phyloP scores from a whole-genome alignment of 2,888 invertebrate genomes.

The Sclerodermus sp. region DNA sequence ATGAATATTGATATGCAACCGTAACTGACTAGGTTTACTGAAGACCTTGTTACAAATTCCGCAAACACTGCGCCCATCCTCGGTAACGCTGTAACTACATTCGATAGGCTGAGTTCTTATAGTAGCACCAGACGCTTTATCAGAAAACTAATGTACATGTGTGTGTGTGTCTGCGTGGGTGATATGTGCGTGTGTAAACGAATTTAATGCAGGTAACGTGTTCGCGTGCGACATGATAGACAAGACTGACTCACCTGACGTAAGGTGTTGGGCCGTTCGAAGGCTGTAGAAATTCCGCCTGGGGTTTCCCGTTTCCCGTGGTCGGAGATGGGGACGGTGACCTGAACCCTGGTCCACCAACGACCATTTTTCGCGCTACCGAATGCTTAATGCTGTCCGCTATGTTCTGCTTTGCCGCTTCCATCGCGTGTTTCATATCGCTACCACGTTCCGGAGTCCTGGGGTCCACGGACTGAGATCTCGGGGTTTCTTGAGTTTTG shows the following conservation, averaged over 20 bases:
- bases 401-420: slow-evolving; percentile 64
- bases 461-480: slow-evolving; percentile 24
- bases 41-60: slow-evolving; percentile 90
- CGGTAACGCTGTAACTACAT: slow-evolving; percentile 61
- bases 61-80: slow-evolving; percentile 78
- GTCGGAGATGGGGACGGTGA: slow-evolving; percentile 59
- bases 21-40: slow-evolving; percentile 85
- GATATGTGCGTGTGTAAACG: no score
- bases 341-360: slow-evolving; percentile 67
- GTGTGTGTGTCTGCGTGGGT: no score
- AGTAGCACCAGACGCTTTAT: not conserved
- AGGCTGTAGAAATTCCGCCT: slow-evolving; percentile 57
- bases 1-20: slow-evolving; percentile 93
- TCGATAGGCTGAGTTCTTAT: slow-evolving; percentile 27
- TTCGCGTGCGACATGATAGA: no score
- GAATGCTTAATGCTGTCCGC: slow-evolving; percentile 58
- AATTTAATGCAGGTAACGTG: no score
- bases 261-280: slow-evolving; percentile 54
- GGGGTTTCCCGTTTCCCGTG: slow-evolving; percentile 60
- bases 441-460: slow-evolving; percentile 38
- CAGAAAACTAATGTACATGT: not conserved
- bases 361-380: slow-evolving; percentile 65
- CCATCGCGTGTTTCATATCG: slow-evolving; percentile 56
- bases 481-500: slow-evolving; percentile 32
- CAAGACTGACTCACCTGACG: slow-evolving; percentile 48